Base-by-base conservation (phyloP, 2,113 vertebrate species). In the Campylomormyrus tamandua region DNA sequence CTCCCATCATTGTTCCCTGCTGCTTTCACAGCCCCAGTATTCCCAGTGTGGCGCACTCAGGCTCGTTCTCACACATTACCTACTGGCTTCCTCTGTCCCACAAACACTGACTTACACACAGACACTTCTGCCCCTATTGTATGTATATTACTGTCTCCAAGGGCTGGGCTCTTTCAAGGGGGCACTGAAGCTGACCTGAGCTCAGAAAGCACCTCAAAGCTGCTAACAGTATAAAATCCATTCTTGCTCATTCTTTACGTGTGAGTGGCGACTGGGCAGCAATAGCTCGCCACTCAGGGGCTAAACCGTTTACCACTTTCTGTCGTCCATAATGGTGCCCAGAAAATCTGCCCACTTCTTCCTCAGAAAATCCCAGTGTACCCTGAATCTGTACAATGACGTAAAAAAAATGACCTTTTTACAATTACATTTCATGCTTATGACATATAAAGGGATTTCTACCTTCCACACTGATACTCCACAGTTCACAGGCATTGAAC, bases 1-100 rank as follows among this genome's bases (percentile, higher is more conserved):
- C 56, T 87, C 85, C 85, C 50, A 19, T 13, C 11, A 87, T 87
- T 87, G 85, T 87, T 56, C 85, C 50, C 27, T 87, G 50, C 31
- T 53, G 50, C 11, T 31, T 53, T 84, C 13, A 84, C 39, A 84
- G 7, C 45, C 19, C 10, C 42, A n/a, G 39, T 5, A n/a, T 84
- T 84, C 24, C 42, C 35, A 84, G 45, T 48, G 9, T 84, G 45
- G 9, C 2, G 5, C 83, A 10, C 83, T 84, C 45, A 24, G 42
- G 5, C 19, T 4, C 3, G 42, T 21, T 27, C 42, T 84, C 83
- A 84, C 39, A 84, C 83, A 48, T 84, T n/a, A 84, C 19, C 83
- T 13, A 35, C 74, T 42, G 11, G 35, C 39, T 84, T 48, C 27
- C 39, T 84, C 48, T n/a, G 83, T 24, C 45, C 19, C 83, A 48